These are phyloP conservation scores for Drosophila subquinaria DNA, from an alignment of 2,888 invertebrate genomes.

Conservation along the genomic window DNA sequence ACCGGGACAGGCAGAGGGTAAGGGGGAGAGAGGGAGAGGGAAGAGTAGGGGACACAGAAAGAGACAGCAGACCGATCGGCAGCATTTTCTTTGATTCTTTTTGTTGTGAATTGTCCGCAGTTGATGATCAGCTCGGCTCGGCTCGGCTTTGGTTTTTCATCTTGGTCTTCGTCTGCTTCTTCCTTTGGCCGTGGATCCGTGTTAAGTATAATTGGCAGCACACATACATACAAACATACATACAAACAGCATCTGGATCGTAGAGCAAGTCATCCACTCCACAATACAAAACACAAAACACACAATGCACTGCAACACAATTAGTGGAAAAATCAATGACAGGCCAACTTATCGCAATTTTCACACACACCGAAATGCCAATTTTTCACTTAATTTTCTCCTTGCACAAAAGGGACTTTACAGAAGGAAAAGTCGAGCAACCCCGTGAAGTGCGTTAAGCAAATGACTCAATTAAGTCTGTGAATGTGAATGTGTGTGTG, in stretches of 20 bases:
- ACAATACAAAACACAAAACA: slow-evolving; percentile 36
- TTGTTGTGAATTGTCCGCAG: slow-evolving; percentile 16
- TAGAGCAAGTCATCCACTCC: slow-evolving; percentile 33
- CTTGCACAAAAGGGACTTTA: slow-evolving; percentile 3
- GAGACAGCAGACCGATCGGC: slow-evolving; percentile 15
- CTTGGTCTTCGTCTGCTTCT: slow-evolving; percentile 26
- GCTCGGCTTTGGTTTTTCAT: slow-evolving; percentile 1
- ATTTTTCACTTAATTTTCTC: slow-evolving; percentile 39
- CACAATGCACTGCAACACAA: slow-evolving; percentile 28
- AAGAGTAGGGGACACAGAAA: not conserved
- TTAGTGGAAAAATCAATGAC: slow-evolving; percentile 40
- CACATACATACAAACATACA: not conserved
- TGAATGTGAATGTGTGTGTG: not conserved
- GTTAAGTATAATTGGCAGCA: slow-evolving; percentile 64
- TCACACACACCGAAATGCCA: slow-evolving; percentile 51
- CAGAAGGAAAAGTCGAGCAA: slow-evolving; percentile 3
- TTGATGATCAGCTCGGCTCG: slow-evolving; percentile 14
- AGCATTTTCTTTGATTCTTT: slow-evolving; percentile 12
- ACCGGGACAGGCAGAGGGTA: not conserved
- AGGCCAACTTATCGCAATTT: slow-evolving; percentile 40
- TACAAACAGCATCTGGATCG: slow-evolving; percentile 7
- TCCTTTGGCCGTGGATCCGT: not conserved
- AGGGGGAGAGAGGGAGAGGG: not conserved
- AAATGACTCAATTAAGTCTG: slow-evolving; percentile 43
- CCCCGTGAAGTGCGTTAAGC: slow-evolving; percentile 3